These are phyloP conservation scores for Fragum sueziense DNA, from an alignment of 2,888 invertebrate species.

Conservation along the genomic window DNA sequence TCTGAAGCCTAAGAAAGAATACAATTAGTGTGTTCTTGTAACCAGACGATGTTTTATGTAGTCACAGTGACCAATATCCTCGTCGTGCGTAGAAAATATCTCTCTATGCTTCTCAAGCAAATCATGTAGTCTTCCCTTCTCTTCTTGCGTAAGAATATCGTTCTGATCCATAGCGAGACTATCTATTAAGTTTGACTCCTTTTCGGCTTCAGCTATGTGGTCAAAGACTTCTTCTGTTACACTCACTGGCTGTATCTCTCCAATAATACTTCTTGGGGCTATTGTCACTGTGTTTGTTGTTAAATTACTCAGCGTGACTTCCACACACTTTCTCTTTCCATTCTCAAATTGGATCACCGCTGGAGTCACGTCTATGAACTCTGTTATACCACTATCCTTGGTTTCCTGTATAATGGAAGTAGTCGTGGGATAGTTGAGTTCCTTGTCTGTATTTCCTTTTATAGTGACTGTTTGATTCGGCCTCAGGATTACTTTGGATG, in stretches of 20 bases:
- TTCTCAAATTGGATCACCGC: slow-evolving; percentile 7
- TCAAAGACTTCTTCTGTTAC: not conserved
- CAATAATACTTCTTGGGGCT: not conserved
- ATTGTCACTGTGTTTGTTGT: no score
- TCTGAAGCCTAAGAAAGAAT: not conserved
- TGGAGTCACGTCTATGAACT: slow-evolving; percentile 26
- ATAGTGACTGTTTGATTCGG: slow-evolving; percentile 25
- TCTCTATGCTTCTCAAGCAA: not conserved
- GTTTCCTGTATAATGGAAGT: slow-evolving; percentile 20
- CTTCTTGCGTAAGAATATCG: not conserved
- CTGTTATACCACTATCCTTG: not conserved
- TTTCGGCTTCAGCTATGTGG: no score
- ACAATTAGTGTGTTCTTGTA: no score
- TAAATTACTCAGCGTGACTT: no score
- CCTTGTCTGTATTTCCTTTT: slow-evolving; percentile 16
- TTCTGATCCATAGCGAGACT: not conserved
- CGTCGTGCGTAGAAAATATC: no score
- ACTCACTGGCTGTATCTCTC: slow-evolving; percentile 16
- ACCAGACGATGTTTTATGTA: not conserved
- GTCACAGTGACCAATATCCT: not conserved
- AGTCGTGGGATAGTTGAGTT: slow-evolving; percentile 3
- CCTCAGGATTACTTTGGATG: slow-evolving; percentile 5
- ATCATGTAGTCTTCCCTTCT: not conserved
- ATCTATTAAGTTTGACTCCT: not conserved
- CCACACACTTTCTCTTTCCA: no score